Evolutionary conservation across 2,888 invertebrate species (phyloP), one percentile per base, ranked within the genome.

Genomic region (Dromius quadrimaculatus): DNA sequence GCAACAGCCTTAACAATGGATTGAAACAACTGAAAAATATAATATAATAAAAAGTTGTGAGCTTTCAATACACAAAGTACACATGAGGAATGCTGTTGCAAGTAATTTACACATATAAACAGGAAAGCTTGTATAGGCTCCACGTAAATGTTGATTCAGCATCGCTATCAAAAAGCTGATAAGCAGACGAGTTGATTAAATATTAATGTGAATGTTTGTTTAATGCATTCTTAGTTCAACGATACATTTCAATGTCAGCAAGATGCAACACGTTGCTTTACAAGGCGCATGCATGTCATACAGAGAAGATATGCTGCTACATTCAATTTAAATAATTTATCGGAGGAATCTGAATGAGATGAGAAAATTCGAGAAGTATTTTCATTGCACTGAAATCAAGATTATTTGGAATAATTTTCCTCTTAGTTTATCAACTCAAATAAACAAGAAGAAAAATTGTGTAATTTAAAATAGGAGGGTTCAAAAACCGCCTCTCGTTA

Each of bases 141-240:
- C 28, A 23, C 23, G 50, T 28, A 45, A 63, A 63, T 63, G 63
- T 63, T 63, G 63, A 43, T 63, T 63, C 63, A 54, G 50, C 41
- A 20, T 23, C 23, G 43, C 43, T 38, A 62, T 43, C 62, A 57
- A n/a, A 62, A 34, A 63, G 23, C 63, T 63, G 63, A 63, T 63
- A 63, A 63, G 50, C 11, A 22, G 36, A 36, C 36, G 59, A 36
- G 38, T 38, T 59, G 59, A 59, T 59, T 59, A 59, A 59, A 59
- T 59, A 59, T 59, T 59, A 59, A 59, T 59, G 59, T 59, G 38
- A 23, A 62, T 62, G 62, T 62, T 62, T 62, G 23, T 62, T 41
- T 41, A 62, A 38, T 62, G 62, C 62, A 62, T 62, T 62, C 62
- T 62, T 41, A 62, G 62, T 62, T 62, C 62, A 62, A 62, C 22